Evolutionary conservation across 1,140 invertebrate genomes (phyloP).

Genomic region (Magallana angulata): DNA sequence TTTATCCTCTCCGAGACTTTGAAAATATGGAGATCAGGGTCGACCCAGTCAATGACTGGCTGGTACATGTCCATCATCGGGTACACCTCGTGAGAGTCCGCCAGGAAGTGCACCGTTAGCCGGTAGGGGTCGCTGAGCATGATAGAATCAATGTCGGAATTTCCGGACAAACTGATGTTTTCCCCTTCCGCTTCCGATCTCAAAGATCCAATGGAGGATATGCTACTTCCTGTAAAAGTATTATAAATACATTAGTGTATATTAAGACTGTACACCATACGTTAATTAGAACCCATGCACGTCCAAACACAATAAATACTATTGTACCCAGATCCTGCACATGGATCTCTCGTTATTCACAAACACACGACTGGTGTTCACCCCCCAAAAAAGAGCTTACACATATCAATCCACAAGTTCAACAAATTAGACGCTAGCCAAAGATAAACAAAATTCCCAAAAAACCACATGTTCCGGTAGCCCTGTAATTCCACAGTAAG

Average conservation of each 20-base stretch:
- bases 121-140: slow-evolving; percentile 63
- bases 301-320: no score
- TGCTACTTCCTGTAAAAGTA: slow-evolving; percentile 61
- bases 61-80: slow-evolving; percentile 69
- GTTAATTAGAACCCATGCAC: no score
- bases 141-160: slow-evolving; percentile 63
- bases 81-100: slow-evolving; percentile 63
- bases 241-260: neutral
- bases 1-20: slow-evolving; percentile 63
- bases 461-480: neutral
- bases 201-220: slow-evolving; percentile 62
- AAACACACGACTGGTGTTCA: no score
- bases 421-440: slow-evolving; percentile 16
- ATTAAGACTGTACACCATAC: no score
- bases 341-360: no score
- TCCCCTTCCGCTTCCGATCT: slow-evolving; percentile 61
- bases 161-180: slow-evolving; percentile 58
- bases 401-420: slow-evolving; percentile 12
- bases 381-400: neutral
- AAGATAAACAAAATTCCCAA: slow-evolving; percentile 26
- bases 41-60: slow-evolving; percentile 68
- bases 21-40: slow-evolving; percentile 69
- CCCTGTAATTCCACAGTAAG: neutral
- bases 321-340: no score
- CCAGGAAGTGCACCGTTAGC: slow-evolving; percentile 61